Conservation (phyloP, 2,113 vertebrate genomes). For the Balaenoptera acutorostrata region DNA sequence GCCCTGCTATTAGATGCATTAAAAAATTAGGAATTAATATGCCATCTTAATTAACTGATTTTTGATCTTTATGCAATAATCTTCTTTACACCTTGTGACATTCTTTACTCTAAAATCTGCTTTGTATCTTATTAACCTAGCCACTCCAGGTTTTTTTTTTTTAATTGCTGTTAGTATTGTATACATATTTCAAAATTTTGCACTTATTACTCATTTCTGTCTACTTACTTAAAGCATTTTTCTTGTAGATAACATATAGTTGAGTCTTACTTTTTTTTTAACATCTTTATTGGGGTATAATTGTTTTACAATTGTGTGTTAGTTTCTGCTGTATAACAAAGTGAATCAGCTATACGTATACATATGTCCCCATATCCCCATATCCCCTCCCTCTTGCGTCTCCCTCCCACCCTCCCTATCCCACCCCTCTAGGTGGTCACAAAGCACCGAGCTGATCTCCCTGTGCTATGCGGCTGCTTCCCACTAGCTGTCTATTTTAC, state of each 20-base stretch:
- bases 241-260: background rate
- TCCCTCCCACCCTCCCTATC: too few species aligned
- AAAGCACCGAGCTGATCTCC: too few species aligned
- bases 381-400: too few species aligned
- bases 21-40: background rate
- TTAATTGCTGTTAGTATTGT: background rate
- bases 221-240: background rate
- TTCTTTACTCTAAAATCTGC: background rate
- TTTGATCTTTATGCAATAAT: background rate
- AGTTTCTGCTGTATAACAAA: too few species aligned
- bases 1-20: background rate
- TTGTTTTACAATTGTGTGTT: too few species aligned
- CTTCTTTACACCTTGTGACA: background rate
- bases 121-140: background rate
- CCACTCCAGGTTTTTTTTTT: background rate
- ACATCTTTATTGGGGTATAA: too few species aligned
- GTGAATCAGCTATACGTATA: too few species aligned
- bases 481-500: too few species aligned
- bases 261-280: background rate
- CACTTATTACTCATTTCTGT: background rate
- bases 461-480: too few species aligned
- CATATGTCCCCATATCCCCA: too few species aligned
- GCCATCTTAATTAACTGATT: background rate
- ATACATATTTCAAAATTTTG: background rate
- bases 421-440: too few species aligned